A percentile compares a stretch with the other conserved stretches of the same genome.
Conservation (phyloP, 1,140 invertebrate genomes). For the Zaprionus ghesquierei region DNA sequence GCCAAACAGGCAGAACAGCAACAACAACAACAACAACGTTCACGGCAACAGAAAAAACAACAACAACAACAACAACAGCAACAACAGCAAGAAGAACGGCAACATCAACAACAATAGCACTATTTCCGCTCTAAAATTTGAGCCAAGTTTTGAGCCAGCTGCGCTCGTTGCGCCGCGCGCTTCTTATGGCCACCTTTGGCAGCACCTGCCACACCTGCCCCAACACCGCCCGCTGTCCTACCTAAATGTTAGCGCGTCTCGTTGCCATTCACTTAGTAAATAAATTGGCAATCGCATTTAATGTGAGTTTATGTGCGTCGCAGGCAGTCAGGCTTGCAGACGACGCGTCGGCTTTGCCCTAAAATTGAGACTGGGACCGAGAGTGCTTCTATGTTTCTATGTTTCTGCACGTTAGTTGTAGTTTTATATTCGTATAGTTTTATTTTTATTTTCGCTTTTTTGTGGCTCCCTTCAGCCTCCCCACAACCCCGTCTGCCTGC, state of each 20-base stretch:
- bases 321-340: slow-evolving; percentile 43
- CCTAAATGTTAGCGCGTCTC: slow-evolving; percentile 18
- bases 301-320: slow-evolving; percentile 80
- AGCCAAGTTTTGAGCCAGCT: slow-evolving; percentile 72
- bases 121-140: slow-evolving; percentile 79
- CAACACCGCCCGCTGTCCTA: not conserved
- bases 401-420: slow-evolving; percentile 29
- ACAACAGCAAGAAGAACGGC: slow-evolving; percentile 9
- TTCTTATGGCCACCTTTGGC: slow-evolving; percentile 15
- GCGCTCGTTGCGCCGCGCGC: slow-evolving; percentile 28
- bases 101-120: slow-evolving; percentile 38
- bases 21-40: slow-evolving; percentile 18
- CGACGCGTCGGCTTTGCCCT: slow-evolving; percentile 15
- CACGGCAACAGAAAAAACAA: not conserved
- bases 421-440: slow-evolving; percentile 34
- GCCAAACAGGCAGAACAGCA: slow-evolving; percentile 26
- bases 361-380: slow-evolving; percentile 13
- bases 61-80: not conserved
- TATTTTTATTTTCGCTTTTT: slow-evolving; percentile 29
- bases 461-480: slow-evolving; percentile 24
- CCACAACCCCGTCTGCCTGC: slow-evolving; percentile 8
- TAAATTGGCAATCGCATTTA: slow-evolving; percentile 81
- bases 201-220: not conserved
- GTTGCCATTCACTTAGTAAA: slow-evolving; percentile 74
- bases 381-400: too few species aligned